A percentile compares a stretch with the other conserved stretches of the same genome.
Evolutionary conservation across 2,888 invertebrate species (phyloP).

Genomic region (Ichneumoninae sp.): DNA sequence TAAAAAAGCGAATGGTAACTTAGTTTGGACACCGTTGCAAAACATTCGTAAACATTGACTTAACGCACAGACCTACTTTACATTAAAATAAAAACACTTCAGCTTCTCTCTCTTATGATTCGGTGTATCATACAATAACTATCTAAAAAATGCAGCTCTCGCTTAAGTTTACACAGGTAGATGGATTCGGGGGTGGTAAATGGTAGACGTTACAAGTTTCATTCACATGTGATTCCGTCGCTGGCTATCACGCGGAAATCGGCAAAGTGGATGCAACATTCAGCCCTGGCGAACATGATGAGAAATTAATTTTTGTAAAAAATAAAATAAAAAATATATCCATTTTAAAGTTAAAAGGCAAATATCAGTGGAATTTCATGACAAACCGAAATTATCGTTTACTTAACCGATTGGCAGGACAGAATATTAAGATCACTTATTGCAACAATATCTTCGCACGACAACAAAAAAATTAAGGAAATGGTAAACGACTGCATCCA

Average conservation of each 20-base stretch:
- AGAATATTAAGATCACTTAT: not conserved
- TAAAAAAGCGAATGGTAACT: conserved; percentile 51
- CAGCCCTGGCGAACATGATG: not conserved
- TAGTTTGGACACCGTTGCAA: conserved; percentile 57
- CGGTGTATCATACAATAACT: conserved; percentile 57
- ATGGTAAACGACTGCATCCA: not conserved
- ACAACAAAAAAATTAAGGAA: not conserved
- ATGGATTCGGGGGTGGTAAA: conserved; percentile 46
- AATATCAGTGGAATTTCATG: not conserved
- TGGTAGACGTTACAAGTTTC: conserved; percentile 7
- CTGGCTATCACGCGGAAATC: conserved; percentile 1
- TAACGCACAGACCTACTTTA: conserved; percentile 60
- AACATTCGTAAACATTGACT: conserved; percentile 65
- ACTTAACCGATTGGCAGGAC: not conserved
- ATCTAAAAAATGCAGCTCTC: conserved; percentile 66
- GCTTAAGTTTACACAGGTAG: conserved; percentile 59
- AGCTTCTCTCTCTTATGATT: conserved; percentile 49
- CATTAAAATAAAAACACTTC: conserved; percentile 59
- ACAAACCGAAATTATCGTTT: not conserved
- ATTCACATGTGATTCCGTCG: conserved; percentile 1
- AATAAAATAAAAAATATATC: not conserved
- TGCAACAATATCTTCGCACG: not conserved
- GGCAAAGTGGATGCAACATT: not conserved
- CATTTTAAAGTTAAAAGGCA: not conserved
- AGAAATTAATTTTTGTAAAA: not conserved